phyloP scores from a whole-genome alignment of 2,888 invertebrate species.

The Kuschelorhynchus macadamiae region DNA sequence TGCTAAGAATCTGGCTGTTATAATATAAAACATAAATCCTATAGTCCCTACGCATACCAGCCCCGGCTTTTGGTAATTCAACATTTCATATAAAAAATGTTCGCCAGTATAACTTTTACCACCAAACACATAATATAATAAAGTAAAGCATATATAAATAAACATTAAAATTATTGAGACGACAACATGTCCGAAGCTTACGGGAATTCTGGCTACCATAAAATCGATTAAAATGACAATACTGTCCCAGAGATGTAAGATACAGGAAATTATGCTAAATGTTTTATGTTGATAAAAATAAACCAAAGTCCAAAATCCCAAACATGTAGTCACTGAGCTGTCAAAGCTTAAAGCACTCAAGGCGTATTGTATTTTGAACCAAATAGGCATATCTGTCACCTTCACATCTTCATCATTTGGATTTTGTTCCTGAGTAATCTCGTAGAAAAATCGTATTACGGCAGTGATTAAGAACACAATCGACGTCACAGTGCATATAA shows the following conservation, averaged over 20 bases:
- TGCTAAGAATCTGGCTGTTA: slow-evolving; percentile 24
- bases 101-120: slow-evolving; percentile 36
- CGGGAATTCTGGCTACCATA: slow-evolving; percentile 43
- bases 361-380: slow-evolving; percentile 36
- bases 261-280: slow-evolving; percentile 1
- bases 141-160: slow-evolving; percentile 37
- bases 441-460: slow-evolving; percentile 8
- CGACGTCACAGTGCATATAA: slow-evolving; percentile 28
- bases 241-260: slow-evolving; percentile 48
- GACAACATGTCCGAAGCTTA: slow-evolving; percentile 37
- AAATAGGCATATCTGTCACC: background rate
- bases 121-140: slow-evolving; percentile 39
- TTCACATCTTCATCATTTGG: background rate
- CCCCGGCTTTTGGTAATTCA: slow-evolving; percentile 37
- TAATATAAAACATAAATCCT: slow-evolving; percentile 1
- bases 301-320: slow-evolving; percentile 43
- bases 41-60: slow-evolving; percentile 8
- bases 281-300: slow-evolving; percentile 4
- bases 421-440: background rate
- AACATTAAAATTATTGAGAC: slow-evolving; percentile 28
- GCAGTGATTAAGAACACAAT: slow-evolving; percentile 25
- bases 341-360: slow-evolving; percentile 37
- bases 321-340: slow-evolving; percentile 27
- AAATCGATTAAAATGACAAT: slow-evolving; percentile 44
- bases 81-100: slow-evolving; percentile 41